These are phyloP conservation scores for Celastrina argiolus DNA, from an alignment of 2,888 invertebrate genomes.

Conservation along the genomic window DNA sequence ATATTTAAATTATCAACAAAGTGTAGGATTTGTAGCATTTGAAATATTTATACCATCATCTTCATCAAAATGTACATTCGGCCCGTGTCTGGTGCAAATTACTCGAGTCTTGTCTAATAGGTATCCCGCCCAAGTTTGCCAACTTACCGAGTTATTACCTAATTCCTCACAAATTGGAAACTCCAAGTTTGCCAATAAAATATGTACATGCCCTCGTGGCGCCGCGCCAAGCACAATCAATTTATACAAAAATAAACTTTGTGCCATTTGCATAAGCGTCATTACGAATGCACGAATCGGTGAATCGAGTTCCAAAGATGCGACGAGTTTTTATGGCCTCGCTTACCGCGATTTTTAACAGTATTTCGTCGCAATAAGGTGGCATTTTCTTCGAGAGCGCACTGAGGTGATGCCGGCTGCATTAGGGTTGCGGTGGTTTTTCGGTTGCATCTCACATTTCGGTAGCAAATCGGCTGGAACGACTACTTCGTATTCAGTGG, in stretches of 20 bases:
- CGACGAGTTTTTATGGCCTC: slow-evolving; percentile 11
- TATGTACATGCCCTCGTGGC: slow-evolving; percentile 20
- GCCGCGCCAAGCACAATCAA: slow-evolving; percentile 5
- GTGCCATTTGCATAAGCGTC: neutral
- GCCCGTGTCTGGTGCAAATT: neutral
- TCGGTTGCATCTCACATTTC: slow-evolving; percentile 44
- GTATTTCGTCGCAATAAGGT: neutral
- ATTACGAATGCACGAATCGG: slow-evolving; percentile 11
- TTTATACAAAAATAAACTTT: slow-evolving; percentile 22
- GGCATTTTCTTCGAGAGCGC: neutral
- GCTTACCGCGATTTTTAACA: neutral
- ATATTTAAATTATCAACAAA: too few species aligned
- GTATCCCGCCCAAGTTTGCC: neutral
- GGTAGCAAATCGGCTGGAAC: slow-evolving; percentile 49
- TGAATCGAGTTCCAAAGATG: neutral
- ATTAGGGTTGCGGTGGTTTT: slow-evolving; percentile 25
- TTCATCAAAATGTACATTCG: neutral
- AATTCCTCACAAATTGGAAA: slow-evolving; percentile 25
- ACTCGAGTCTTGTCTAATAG: slow-evolving; percentile 4
- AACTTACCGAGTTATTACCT: slow-evolving; percentile 15
- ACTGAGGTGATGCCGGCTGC: neutral
- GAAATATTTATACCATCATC: neutral
- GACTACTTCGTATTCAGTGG: slow-evolving; percentile 33
- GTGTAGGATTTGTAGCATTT: neutral
- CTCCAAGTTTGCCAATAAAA: slow-evolving; percentile 25